Base-by-base conservation (phyloP, 2,888 invertebrate genomes). In the Gastrophysa polygoni region DNA sequence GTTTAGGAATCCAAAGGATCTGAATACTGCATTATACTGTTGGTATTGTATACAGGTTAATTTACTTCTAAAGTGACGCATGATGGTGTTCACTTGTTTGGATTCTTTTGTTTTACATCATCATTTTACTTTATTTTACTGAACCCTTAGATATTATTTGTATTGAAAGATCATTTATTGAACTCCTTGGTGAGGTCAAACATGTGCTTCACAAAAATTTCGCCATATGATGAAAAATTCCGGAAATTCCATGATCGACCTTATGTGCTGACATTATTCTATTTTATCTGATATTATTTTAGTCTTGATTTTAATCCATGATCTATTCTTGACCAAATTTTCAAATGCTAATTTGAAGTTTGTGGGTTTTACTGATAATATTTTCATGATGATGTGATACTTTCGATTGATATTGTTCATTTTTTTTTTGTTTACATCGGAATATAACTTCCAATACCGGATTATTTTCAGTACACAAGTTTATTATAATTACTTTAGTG, bases 401-500 rank as follows among this genome's bases (percentile, higher is more conserved):
- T 54, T 54, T 54, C 21, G 21, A 54, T 54, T 54, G 28, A 54
- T 54, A 54, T 54, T 52, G 20, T 38, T 16, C 32, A n/a, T n/a
- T 10, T 51, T 43, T 8, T 1, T 24, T 14, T 54, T 16, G 24
- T 54, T 54, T 20, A 43, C 24, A 24, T 21, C 14, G 17, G 21
- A 14, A 43, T 38, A 20, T 24, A 17, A 18, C 24, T 24, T 8
- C 14, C 43, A 54, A 21, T 20, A 43, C 10, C 11, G 43, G 17
- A 4, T 38, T 38, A 38, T n/a, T 38, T 38, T 38, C 38, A 38
- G 38, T 38, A 38, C 1, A 38, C 38, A 14, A 38, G 4, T 38
- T 14, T 38, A 38, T 38, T 14, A 14, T 38, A 10, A 38, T 38
- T 38, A 38, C 38, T n/a, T 4, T 38, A 11, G 38, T n/a, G 14